Evolutionary conservation across 2,113 vertebrate genomes (phyloP), one percentile per base, ranked within the genome.

Genomic region (Axis porcinus): DNA sequence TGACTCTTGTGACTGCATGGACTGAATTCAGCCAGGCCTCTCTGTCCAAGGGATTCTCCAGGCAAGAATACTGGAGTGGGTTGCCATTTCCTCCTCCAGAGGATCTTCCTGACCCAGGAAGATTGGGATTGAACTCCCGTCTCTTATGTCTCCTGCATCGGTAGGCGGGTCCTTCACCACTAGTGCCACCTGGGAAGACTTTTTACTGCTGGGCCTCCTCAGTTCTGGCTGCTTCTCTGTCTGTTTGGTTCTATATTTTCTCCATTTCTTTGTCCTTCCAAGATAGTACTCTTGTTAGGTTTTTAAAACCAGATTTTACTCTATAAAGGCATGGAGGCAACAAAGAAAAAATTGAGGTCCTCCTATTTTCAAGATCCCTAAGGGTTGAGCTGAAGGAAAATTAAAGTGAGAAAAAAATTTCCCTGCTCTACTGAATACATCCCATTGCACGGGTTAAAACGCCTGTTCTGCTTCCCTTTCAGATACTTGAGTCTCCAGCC

Each of bases 391-490:
- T 89, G 6, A n/a, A 85, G 76, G 17, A 67, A 74, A 90, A 79
- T 47, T 27, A 52, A 64, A 91, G 47, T 19, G 15, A 95, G 54
- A 70, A 92, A 64, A 58, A 62, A 28, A 1, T 7, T 33, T 55
- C 30, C n/a, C 17, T 36, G 43, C 4, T 96, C 67, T 55, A 21
- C 30, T 86, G 52, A 50, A 13, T 50, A 33, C 52, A 27, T 54
- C 55, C 84, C 57, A 6, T 43, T 70, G 79, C 47, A 30, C 47
- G 95, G 96, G 88, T 76, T 86, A 94, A 96, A 85, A 95, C n/a
- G 91, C 83, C 76, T 47, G 84, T 33, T 96, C 90, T 85, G 81
- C 83, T 57, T 95, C 94, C 64, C 90, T 88, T 92, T 95, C 81
- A 76, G 95, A 87, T 84, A 60, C 55, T 87, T 3, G 47, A 47